Evolutionary conservation across 1,140 invertebrate genomes (phyloP).

Genomic region (Delia radicum): DNA sequence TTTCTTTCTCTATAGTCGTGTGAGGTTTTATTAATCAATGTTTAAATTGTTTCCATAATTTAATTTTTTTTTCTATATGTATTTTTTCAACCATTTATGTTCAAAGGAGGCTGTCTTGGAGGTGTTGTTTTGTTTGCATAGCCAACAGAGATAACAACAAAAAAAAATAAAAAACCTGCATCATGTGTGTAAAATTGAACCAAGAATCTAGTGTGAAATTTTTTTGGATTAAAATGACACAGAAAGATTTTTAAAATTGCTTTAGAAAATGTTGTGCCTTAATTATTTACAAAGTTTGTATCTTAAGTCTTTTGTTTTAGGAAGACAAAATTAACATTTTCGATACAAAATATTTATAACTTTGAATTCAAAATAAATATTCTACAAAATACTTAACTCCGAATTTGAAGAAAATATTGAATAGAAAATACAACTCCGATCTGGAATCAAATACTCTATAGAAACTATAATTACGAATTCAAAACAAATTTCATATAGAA

Average conservation of each 20-base stretch:
- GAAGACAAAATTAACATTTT: too few species aligned
- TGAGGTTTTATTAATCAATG: constrained; percentile 55
- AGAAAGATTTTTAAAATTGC: not conserved
- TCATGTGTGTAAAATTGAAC: not conserved
- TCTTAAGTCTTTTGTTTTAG: too few species aligned
- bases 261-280: too few species aligned
- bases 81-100: not conserved
- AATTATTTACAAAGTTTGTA: too few species aligned
- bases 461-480: too few species aligned
- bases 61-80: not conserved
- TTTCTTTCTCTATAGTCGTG: constrained; percentile 31
- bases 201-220: not conserved
- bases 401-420: too few species aligned
- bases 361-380: too few species aligned
- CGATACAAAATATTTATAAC: too few species aligned
- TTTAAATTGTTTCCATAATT: constrained; percentile 20
- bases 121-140: constrained; percentile 13
- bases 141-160: not conserved
- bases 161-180: not conserved
- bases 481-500: too few species aligned
- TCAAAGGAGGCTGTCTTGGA: not conserved
- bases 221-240: not conserved
- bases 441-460: too few species aligned
- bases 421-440: too few species aligned
- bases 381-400: too few species aligned